Evolutionary conservation across 2,797 vertebrate species (phyloP), one percentile per base, ranked within the genome.

Genomic region (Pipistrellus pipistrellus): DNA sequence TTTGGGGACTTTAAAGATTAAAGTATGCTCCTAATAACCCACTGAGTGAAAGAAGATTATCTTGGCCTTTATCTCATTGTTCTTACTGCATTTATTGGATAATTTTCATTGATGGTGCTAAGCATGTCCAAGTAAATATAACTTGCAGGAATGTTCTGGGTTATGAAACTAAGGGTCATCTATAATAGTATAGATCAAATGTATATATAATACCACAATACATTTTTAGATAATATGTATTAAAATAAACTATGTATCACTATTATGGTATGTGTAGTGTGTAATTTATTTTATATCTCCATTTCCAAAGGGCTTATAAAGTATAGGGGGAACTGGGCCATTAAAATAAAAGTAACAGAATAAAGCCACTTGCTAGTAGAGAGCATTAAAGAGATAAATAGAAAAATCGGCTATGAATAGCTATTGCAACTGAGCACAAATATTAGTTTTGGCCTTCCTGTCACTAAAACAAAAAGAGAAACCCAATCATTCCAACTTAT

Each of bases 231-330:
- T 51, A 88, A 51, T 57, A 18, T 23, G 69, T 25, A 44, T 77
- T 72, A 94, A 91, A 82, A 90, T 71, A 59, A 62, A 62, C 12
- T 30, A 13, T 59, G 18, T 53, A 62, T 30, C 12, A 48, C 30
- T 64, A n/a, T 51, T 82, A 76, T 44, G 11, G 12, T 38, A 72
- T 83, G 1, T 71, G 27, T 66, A 64, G 78, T 32, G 93, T 8
- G 90, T 59, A 85, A 4, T 69, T 95, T 66, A 82, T 75, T 90
- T 94, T 71, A 51, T 87, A 48, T n/a, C 32, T 41, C 14, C 23
- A 90, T 53, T 87, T 85, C 51, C 68, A 91, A 92, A 87, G 38
- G 32, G 6, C n/a, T 87, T 95, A 86, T n/a, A 88, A 92, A 92
- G 75, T 32, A 82, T 8, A 85, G n/a, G 35, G 71, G 2, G 72